A percentile compares a stretch with the other conserved stretches of the same genome.
These are phyloP conservation scores for Sciurus niger DNA, from an alignment of 2,113 vertebrate species.

Conservation along the genomic window DNA sequence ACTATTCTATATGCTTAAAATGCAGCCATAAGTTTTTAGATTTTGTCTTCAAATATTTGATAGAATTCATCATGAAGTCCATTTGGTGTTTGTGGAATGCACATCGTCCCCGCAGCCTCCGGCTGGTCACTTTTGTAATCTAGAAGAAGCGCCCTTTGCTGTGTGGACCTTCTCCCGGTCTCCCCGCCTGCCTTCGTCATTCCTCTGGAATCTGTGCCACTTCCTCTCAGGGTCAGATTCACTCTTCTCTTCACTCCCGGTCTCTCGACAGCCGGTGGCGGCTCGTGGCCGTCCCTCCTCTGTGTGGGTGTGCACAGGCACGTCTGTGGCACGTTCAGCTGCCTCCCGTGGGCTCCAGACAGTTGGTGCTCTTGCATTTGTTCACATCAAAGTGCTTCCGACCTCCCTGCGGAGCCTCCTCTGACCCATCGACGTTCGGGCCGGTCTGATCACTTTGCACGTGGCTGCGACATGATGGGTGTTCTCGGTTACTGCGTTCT, in stretches of 20 bases:
- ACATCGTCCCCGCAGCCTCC: not conserved
- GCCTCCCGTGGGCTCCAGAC: too few species aligned
- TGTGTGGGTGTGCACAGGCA: too few species aligned
- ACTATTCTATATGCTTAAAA: too few species aligned
- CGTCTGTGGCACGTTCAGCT: too few species aligned
- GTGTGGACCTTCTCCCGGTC: not conserved
- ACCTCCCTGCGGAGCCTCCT: not conserved
- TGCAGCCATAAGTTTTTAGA: too few species aligned
- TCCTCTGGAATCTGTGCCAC: not conserved
- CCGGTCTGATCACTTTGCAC: not conserved
- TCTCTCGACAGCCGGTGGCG: not conserved
- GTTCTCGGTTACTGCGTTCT: not conserved
- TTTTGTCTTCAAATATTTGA: not conserved
- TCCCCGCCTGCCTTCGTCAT: not conserved
- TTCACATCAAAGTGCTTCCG: not conserved
- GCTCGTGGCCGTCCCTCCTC: too few species aligned
- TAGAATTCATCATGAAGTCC: not conserved
- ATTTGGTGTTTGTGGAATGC: not conserved
- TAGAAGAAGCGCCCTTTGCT: not conserved
- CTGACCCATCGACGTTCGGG: not conserved
- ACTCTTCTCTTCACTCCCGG: not conserved
- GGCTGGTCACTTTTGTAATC: not conserved
- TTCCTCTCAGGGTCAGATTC: not conserved
- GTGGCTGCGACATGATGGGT: too few species aligned
- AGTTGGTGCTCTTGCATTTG: not conserved